Evolutionary conservation across 2,888 invertebrate species (phyloP).

Genomic region (Athetis lepigone): DNA sequence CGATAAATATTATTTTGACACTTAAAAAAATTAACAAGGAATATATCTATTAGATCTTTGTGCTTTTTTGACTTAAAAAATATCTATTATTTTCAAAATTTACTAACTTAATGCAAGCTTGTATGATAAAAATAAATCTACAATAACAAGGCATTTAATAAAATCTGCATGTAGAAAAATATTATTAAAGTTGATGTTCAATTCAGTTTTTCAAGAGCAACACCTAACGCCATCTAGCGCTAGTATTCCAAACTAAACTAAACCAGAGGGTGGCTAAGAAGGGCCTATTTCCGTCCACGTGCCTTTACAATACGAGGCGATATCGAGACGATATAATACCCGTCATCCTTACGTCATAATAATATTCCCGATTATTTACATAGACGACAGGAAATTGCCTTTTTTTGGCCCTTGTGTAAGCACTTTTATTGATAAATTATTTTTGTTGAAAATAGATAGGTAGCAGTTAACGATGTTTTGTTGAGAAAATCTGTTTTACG

Average conservation of each 20-base stretch:
- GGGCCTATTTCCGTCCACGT: slow-evolving; percentile 88
- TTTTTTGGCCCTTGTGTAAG: slow-evolving; percentile 64
- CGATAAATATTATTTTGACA: too few species aligned
- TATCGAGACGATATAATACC: slow-evolving; percentile 76
- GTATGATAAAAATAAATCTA: too few species aligned
- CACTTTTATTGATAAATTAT: slow-evolving; percentile 46
- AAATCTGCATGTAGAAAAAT: too few species aligned
- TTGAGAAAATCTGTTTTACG: neutral
- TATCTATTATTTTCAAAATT: too few species aligned
- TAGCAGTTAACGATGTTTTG: slow-evolving; percentile 19
- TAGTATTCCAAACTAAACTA: slow-evolving; percentile 43
- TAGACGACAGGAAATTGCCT: slow-evolving; percentile 85
- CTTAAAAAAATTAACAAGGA: too few species aligned
- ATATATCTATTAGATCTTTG: too few species aligned
- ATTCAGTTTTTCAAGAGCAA: neutral
- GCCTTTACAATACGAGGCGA: slow-evolving; percentile 81
- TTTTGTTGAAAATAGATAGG: slow-evolving; percentile 31
- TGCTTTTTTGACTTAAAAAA: too few species aligned
- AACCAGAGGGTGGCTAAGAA: slow-evolving; percentile 56
- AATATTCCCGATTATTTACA: slow-evolving; percentile 82
- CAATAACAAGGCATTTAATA: too few species aligned
- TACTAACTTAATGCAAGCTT: too few species aligned
- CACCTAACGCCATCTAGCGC: slow-evolving; percentile 77
- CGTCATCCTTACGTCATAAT: slow-evolving; percentile 84
- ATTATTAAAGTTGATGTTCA: too few species aligned